A percentile compares a stretch with the other conserved stretches of the same genome.
These are phyloP conservation scores for Tyrophagus putrescentiae DNA, from an alignment of 1,140 invertebrate species.

Conservation along the genomic window DNA sequence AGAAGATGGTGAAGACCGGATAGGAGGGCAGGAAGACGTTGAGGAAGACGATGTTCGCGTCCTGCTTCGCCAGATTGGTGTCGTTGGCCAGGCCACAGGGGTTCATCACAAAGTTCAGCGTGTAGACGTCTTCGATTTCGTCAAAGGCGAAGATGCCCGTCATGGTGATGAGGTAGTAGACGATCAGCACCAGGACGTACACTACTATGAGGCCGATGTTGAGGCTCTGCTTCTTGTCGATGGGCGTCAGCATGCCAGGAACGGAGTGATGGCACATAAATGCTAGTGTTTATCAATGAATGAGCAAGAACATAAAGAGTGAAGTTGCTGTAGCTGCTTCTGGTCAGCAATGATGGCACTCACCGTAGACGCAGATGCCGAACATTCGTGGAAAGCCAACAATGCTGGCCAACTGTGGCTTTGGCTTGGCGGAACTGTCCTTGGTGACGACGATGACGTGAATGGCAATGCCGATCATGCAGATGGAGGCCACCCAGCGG, in stretches of 20 bases:
- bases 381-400: constrained; percentile 5
- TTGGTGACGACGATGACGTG: not conserved
- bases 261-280: constrained; percentile 7
- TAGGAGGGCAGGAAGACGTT: not conserved
- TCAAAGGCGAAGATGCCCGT: constrained; percentile 1
- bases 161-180: not conserved
- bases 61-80: not conserved
- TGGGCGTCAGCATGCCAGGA: not conserved
- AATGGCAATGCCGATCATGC: not conserved
- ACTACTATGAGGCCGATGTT: not conserved
- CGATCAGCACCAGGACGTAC: not conserved
- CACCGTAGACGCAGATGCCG: not conserved
- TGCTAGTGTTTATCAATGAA: too few relatives aligned
- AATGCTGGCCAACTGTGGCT: not conserved
- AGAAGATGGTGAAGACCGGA: constrained; percentile 8
- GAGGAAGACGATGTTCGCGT: not conserved
- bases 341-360: too few relatives aligned
- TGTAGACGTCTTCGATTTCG: not conserved
- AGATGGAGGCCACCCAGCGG: not conserved
- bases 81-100: not conserved
- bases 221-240: not conserved
- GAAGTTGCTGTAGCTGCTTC: too few relatives aligned
- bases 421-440: not conserved
- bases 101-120: not conserved
- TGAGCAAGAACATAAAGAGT: too few relatives aligned